phyloP scores from a whole-genome alignment of 2,113 vertebrate genomes.

The Corapipo altera region DNA sequence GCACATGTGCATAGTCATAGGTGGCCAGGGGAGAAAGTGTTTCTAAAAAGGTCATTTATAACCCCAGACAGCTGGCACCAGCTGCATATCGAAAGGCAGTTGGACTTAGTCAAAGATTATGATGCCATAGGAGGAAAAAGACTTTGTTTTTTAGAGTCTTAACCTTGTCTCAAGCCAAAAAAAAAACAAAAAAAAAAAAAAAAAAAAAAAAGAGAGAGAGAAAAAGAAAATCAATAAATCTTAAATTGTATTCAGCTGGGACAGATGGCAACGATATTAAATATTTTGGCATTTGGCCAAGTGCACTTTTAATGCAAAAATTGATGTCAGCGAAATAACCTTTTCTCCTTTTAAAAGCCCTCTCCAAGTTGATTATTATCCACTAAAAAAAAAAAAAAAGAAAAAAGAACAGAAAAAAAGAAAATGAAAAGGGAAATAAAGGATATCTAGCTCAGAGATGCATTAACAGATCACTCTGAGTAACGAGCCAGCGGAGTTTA shows the following conservation, averaged over 20 bases:
- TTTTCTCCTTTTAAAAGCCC: constrained; percentile 55
- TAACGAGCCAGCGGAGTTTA: constrained; percentile 1
- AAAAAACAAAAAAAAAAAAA: background rate
- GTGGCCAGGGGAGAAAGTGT: background rate
- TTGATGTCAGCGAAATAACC: constrained; percentile 46
- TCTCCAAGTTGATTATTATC: constrained; percentile 25
- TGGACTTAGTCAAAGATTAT: background rate
- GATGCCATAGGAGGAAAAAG: background rate
- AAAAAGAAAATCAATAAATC: constrained; percentile 30
- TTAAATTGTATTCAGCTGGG: constrained; percentile 42
- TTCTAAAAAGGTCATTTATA: background rate
- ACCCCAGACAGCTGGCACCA: background rate
- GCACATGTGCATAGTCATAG: accelerated
- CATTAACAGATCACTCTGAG: constrained; percentile 43
- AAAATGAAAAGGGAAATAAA: background rate
- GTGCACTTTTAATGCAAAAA: constrained; percentile 52
- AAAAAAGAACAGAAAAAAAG: background rate
- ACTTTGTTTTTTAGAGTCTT: background rate
- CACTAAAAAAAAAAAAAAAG: background rate
- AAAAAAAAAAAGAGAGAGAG: background rate
- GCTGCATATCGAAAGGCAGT: background rate
- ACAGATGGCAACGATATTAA: constrained; percentile 49
- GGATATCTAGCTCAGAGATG: background rate
- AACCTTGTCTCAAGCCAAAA: constrained; percentile 18
- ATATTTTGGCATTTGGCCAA: constrained; percentile 46